A percentile compares a stretch with the other conserved stretches of the same genome.
phyloP scores from a whole-genome alignment of 2,888 invertebrate species.

The Synergus japonicus region DNA sequence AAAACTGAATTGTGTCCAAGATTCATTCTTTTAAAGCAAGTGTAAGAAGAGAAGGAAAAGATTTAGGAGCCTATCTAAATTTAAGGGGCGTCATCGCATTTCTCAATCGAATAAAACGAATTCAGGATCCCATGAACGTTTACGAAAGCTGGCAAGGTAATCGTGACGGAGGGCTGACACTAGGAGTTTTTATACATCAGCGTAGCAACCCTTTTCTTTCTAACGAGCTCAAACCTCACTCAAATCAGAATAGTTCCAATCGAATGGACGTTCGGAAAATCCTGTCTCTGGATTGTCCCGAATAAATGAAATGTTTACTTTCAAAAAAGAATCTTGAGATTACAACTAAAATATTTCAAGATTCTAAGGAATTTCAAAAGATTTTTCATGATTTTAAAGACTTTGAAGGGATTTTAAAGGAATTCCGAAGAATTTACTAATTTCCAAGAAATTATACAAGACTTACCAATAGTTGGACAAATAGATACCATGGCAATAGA shows the following conservation, averaged over 20 bases:
- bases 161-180: constrained; percentile 33
- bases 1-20: background rate
- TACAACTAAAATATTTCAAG: too few species aligned
- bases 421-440: too few species aligned
- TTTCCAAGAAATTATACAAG: too few species aligned
- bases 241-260: background rate
- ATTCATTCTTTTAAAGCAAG: background rate
- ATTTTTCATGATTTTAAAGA: too few species aligned
- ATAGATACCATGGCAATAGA: too few species aligned
- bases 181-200: background rate
- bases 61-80: background rate
- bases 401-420: too few species aligned
- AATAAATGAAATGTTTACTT: background rate
- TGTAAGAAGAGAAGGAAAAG: background rate
- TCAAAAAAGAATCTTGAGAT: background rate
- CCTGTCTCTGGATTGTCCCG: background rate
- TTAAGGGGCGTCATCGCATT: constrained; percentile 22
- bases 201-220: constrained; percentile 17
- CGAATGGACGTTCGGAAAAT: background rate
- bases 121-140: background rate
- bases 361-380: too few species aligned
- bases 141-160: constrained; percentile 2
- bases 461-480: too few species aligned
- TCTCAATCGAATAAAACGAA: constrained; percentile 17
- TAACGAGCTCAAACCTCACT: constrained; percentile 16